These are phyloP conservation scores for Solea solea DNA, from an alignment of 2,113 vertebrate genomes.

Conservation along the genomic window DNA sequence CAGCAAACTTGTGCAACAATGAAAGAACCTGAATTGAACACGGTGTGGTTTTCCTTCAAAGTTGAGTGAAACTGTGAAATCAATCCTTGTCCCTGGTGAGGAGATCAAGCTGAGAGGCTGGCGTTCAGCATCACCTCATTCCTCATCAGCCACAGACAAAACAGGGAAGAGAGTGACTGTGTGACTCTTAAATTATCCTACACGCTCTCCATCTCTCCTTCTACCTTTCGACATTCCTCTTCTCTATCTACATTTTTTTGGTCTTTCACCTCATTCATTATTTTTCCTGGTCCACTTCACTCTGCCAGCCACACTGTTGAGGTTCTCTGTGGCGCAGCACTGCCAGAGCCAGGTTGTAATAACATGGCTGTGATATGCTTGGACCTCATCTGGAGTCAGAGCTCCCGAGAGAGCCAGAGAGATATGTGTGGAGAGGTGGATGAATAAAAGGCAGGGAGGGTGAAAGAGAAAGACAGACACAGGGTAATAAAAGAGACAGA, in stretches of 20 bases:
- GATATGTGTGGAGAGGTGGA: constrained; percentile 57
- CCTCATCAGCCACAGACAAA: constrained; percentile 53
- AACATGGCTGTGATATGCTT: constrained; percentile 75
- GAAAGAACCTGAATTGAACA: too few relatives aligned
- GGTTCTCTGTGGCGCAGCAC: constrained; percentile 54
- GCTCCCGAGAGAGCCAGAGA: constrained; percentile 48
- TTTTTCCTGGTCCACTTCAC: constrained; percentile 36
- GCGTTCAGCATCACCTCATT: constrained; percentile 66
- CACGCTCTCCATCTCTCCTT: constrained; percentile 22
- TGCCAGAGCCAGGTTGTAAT: constrained; percentile 64
- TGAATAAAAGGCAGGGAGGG: constrained; percentile 38
- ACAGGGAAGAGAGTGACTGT: constrained; percentile 38
- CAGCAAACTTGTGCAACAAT: too few relatives aligned
- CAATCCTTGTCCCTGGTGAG: constrained; percentile 39
- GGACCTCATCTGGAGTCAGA: constrained; percentile 59
- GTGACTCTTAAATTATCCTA: constrained; percentile 53
- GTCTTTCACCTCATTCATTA: constrained; percentile 43
- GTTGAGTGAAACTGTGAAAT: constrained; percentile 40
- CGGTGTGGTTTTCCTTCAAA: background rate
- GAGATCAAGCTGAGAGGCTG: constrained; percentile 50
- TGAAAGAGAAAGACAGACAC: constrained; percentile 54
- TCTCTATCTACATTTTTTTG: constrained; percentile 32
- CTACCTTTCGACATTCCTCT: constrained; percentile 32
- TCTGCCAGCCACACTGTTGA: constrained; percentile 62
- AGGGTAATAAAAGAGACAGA: constrained; percentile 67